Evolutionary conservation across 1,140 invertebrate species (phyloP).

Genomic region (Diabrotica undecimpunctata): DNA sequence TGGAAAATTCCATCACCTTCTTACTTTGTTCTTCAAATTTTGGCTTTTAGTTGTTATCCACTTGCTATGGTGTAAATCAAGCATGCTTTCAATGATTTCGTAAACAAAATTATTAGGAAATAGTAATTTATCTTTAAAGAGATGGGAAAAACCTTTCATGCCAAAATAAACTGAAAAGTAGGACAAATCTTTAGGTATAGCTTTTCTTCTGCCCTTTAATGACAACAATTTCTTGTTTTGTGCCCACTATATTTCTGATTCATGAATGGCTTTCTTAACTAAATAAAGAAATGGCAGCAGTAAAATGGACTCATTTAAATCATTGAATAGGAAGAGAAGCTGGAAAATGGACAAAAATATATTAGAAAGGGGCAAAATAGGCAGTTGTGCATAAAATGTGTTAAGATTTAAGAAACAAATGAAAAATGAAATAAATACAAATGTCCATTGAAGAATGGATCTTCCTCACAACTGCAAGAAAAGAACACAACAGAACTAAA

Average conservation of each 20-base stretch:
- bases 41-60: conserved; percentile 81
- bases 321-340: too few species aligned
- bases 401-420: too few species aligned
- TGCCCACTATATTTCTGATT: conserved; percentile 92
- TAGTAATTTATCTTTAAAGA: conserved; percentile 87
- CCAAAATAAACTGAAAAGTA: conserved; percentile 96
- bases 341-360: too few species aligned
- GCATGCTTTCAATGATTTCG: conserved; percentile 92
- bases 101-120: conserved; percentile 91
- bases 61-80: conserved; percentile 77
- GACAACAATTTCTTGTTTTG: conserved; percentile 94
- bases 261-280: conserved; percentile 93
- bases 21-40: conserved; percentile 65
- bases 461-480: too few species aligned
- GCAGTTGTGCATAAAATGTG: too few species aligned
- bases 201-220: conserved; percentile 63
- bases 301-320: too few species aligned
- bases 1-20: conserved; percentile 64
- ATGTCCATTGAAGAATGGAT: too few species aligned
- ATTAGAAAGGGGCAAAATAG: too few species aligned
- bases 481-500: too few species aligned
- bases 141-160: conserved; percentile 88
- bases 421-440: too few species aligned
- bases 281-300: too few species aligned
- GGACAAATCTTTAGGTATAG: conserved; percentile 88